Evolutionary conservation across 2,113 vertebrate genomes (phyloP), one percentile per base, ranked within the genome.

Genomic region (Trogon surrucura): DNA sequence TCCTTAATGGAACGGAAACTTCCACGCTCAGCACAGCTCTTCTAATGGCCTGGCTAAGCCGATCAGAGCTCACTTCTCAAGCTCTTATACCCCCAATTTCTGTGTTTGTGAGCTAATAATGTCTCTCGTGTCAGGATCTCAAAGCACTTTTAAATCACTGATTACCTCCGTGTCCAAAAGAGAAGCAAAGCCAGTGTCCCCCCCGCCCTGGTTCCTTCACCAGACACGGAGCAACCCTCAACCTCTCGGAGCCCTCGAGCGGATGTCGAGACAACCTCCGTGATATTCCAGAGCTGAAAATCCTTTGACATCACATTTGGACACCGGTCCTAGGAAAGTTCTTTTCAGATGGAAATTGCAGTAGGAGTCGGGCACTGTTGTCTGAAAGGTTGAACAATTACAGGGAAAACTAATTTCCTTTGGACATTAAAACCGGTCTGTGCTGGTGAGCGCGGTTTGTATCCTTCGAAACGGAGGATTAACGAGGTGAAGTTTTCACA

Each of bases 291-390:
- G 89, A 89, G 70, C 91, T 1, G 15, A 27, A 41, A 57, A 16
- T 26, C 74, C 65, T 94, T 92, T 96, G 96, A 94, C 95, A 96
- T 96, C 93, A 95, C 93, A 23, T 27, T 93, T 96, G 95, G 93
- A 96, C 91, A 91, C 19, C 9, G 66, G 48, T 75, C 73, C 88
- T 92, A 92, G 93, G 96, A 96, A 96, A 95, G 95, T 96, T 94
- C 88, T 87, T 32, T 94, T 85, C 64, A 17, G 92, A 88, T 97
- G 94, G 94, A 95, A 96, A 94, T 7, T 87, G 66, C 87, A 47
- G 93, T 48, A 56, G 91, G 86, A 95, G 93, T 84, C 82, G 51
- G 51, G 67, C 23, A 1, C 67, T 51, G 81, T 20, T 86, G 88
- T 79, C 57, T 72, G 83, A 84, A 67, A 91, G 51, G 57, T 74